These are phyloP conservation scores for Argya squamiceps DNA, from an alignment of 2,797 vertebrate genomes.

Conservation along the genomic window DNA sequence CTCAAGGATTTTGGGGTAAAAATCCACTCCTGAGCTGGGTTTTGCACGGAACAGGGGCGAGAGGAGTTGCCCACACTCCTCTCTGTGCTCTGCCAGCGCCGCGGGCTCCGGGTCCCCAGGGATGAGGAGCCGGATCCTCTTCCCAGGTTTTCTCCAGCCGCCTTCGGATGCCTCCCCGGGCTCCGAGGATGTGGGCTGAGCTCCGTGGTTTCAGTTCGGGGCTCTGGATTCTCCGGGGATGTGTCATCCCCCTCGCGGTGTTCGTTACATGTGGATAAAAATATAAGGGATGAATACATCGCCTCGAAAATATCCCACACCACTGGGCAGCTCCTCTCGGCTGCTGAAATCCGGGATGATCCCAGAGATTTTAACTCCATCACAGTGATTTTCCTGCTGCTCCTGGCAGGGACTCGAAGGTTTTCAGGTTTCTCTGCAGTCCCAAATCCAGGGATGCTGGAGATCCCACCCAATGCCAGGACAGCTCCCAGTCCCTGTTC, in stretches of 20 bases:
- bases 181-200: conserved; percentile 28
- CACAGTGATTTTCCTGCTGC: background rate
- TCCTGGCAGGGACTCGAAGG: rapidly evolving
- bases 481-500: background rate
- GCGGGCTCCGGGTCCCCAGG: rapidly evolving
- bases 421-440: background rate
- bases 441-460: background rate
- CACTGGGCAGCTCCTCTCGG: background rate
- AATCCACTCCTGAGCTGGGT: rapidly evolving
- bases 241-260: conserved; percentile 15
- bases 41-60: background rate
- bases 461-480: background rate
- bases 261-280: conserved; percentile 16
- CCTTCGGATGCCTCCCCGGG: background rate
- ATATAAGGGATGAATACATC: background rate
- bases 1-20: background rate
- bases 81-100: rapidly evolving
- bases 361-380: background rate
- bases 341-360: background rate
- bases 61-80: background rate
- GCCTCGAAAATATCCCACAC: background rate
- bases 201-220: background rate
- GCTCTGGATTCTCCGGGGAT: conserved; percentile 41
- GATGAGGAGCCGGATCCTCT: background rate
- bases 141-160: background rate